These are phyloP conservation scores for Mesitornis unicolor DNA, from an alignment of 2,113 vertebrate species.

Conservation along the genomic window DNA sequence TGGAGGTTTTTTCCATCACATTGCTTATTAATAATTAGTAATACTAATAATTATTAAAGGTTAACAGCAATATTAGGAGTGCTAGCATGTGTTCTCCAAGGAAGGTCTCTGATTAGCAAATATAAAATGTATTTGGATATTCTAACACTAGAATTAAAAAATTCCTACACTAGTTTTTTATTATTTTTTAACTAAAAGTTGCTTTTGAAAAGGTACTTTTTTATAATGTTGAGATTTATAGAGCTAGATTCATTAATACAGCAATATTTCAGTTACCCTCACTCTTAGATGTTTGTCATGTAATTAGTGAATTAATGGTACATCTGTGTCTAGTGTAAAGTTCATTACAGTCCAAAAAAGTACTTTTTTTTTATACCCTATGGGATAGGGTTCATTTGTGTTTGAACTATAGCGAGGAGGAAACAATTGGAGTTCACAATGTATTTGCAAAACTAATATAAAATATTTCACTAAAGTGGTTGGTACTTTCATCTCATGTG, in stretches of 20 bases:
- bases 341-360: not conserved
- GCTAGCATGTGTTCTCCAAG: not conserved
- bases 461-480: not conserved
- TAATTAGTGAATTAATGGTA: not conserved
- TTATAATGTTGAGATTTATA: not conserved
- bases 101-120: not conserved
- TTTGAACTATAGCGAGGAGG: not conserved
- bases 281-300: accelerated
- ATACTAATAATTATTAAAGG: not conserved
- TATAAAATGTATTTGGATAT: not conserved
- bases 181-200: not conserved
- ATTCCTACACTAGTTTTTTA: not conserved
- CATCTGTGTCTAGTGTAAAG: not conserved
- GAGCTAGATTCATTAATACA: not conserved
- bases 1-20: not conserved
- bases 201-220: not conserved
- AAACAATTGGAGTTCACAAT: not conserved
- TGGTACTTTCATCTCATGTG: not conserved
- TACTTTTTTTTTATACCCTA: not conserved
- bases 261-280: not conserved
- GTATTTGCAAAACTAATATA: not conserved
- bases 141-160: accelerated
- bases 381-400: not conserved
- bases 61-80: not conserved
- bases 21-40: not conserved